Percentiles rank a stretch among this genome's conserved stretches.
phyloP scores from a whole-genome alignment of 2,888 invertebrate species.

The Hofmannophila pseudospretella region DNA sequence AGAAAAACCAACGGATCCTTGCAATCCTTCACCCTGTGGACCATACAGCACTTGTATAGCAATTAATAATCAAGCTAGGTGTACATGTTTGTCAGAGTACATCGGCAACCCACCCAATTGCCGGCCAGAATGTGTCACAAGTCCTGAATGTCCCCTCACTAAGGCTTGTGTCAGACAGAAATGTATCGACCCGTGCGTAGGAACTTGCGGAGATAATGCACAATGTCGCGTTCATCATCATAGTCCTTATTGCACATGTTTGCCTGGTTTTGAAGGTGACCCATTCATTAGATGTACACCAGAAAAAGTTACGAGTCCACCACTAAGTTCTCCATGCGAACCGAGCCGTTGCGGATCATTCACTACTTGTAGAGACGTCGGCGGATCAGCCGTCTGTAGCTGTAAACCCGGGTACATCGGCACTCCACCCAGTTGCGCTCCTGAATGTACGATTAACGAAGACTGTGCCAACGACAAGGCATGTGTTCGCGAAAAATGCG shows the following conservation, averaged over 20 bases:
- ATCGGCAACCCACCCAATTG: slow-evolving; percentile 87
- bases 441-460: slow-evolving; percentile 86
- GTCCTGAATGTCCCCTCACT: slow-evolving; percentile 86
- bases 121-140: slow-evolving; percentile 87
- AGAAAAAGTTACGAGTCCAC: slow-evolving; percentile 74
- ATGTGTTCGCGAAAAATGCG: slow-evolving; percentile 86
- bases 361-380: slow-evolving; percentile 77
- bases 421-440: slow-evolving; percentile 83
- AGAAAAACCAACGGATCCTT: slow-evolving; percentile 78
- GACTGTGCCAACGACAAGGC: slow-evolving; percentile 85
- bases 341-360: slow-evolving; percentile 85
- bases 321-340: slow-evolving; percentile 71
- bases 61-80: slow-evolving; percentile 80
- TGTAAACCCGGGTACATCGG: slow-evolving; percentile 82
- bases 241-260: slow-evolving; percentile 85
- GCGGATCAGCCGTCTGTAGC: slow-evolving; percentile 76
- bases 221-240: slow-evolving; percentile 84
- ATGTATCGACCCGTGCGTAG: slow-evolving; percentile 89
- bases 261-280: slow-evolving; percentile 85
- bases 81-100: slow-evolving; percentile 82
- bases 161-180: slow-evolving; percentile 87
- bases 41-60: slow-evolving; percentile 84
- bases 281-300: slow-evolving; percentile 79
- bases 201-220: slow-evolving; percentile 83
- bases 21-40: slow-evolving; percentile 88